phyloP scores from a whole-genome alignment of 2,888 invertebrate species.

The Nomada fabriciana region DNA sequence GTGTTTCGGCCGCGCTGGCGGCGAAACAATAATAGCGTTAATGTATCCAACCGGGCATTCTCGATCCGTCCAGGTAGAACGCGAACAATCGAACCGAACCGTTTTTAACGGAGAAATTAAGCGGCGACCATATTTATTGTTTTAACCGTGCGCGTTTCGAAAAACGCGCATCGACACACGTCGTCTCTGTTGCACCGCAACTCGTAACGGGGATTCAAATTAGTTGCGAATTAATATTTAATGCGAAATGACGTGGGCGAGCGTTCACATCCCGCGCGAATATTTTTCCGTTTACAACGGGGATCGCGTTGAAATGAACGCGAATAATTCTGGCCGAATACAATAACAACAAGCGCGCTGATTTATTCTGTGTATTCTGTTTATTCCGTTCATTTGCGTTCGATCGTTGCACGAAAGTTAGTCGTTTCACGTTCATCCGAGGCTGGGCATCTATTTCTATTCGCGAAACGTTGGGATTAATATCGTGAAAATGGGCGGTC shows the following conservation, averaged over 20 bases:
- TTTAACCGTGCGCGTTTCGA: not conserved
- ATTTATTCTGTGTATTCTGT: not conserved
- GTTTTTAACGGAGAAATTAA: slow-evolving; percentile 9
- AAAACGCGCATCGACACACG: slow-evolving; percentile 1
- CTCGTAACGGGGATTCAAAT: slow-evolving; percentile 3
- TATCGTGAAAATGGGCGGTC: too few species aligned
- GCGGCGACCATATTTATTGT: slow-evolving; percentile 29
- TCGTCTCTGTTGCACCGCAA: not conserved
- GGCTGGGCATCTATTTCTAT: too few species aligned
- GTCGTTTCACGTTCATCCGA: not conserved
- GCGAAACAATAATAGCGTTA: slow-evolving; percentile 28
- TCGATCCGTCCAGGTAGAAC: not conserved
- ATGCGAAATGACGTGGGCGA: slow-evolving; percentile 8
- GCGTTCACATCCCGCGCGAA: not conserved
- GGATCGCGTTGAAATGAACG: not conserved
- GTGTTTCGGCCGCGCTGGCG: slow-evolving; percentile 17
- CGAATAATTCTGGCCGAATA: not conserved
- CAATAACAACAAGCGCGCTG: not conserved
- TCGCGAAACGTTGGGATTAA: too few species aligned
- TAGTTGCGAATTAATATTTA: slow-evolving; percentile 46
- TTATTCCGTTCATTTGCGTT: not conserved
- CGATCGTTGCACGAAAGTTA: not conserved
- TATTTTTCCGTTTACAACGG: not conserved
- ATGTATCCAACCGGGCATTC: slow-evolving; percentile 2
- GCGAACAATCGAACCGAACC: slow-evolving; percentile 10